These are phyloP conservation scores for Magallana ariakensis DNA, from an alignment of 1,140 invertebrate species.

Conservation along the genomic window DNA sequence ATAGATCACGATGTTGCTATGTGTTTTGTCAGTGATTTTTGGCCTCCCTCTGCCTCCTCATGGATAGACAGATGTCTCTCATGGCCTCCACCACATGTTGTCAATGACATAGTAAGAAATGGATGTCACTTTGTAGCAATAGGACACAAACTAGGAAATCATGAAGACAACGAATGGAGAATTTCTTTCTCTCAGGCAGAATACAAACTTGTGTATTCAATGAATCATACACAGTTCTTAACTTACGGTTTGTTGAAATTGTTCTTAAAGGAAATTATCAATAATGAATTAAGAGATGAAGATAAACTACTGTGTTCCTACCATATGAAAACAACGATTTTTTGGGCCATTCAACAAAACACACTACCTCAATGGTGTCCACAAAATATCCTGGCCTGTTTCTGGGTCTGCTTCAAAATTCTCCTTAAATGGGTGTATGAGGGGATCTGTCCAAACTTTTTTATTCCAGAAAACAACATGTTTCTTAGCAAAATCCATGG, in stretches of 20 bases:
- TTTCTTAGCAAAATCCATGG: slow-evolving; percentile 21
- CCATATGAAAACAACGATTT: slow-evolving; percentile 40
- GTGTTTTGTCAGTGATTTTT: background rate
- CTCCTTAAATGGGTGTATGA: slow-evolving; percentile 33
- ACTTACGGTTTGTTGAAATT: slow-evolving; percentile 43
- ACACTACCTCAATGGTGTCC: background rate
- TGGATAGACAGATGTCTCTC: background rate
- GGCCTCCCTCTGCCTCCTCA: background rate
- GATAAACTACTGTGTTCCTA: slow-evolving; percentile 45
- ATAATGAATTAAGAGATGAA: background rate
- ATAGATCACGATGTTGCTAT: background rate
- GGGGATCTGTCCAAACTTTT: slow-evolving; percentile 50
- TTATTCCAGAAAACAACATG: slow-evolving; percentile 44
- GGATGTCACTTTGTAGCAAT: slow-evolving; percentile 46
- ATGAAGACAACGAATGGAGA: slow-evolving; percentile 29
- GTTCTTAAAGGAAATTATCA: slow-evolving; percentile 30
- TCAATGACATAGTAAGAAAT: background rate
- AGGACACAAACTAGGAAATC: background rate
- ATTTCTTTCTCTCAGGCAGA: slow-evolving; percentile 49
- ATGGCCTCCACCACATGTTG: background rate
- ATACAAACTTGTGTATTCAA: slow-evolving; percentile 7
- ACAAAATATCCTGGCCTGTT: slow-evolving; percentile 41
- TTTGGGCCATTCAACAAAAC: slow-evolving; percentile 29
- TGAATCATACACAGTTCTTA: slow-evolving; percentile 37
- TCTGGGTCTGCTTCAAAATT: slow-evolving; percentile 39